These are phyloP conservation scores for Pseudachorutes palmiensis DNA, from an alignment of 1,140 invertebrate species.

Conservation along the genomic window DNA sequence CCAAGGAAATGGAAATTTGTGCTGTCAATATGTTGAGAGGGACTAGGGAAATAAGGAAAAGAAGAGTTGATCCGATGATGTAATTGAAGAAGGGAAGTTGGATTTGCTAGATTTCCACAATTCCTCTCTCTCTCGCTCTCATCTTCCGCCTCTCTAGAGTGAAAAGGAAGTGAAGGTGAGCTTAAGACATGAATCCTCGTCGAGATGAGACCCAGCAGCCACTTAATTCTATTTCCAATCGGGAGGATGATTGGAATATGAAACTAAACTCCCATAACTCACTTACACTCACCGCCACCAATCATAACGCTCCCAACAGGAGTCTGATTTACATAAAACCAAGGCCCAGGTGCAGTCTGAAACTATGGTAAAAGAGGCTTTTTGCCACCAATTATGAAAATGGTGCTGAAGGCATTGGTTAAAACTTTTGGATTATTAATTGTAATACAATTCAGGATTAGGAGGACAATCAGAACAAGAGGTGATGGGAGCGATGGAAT, in stretches of 20 bases:
- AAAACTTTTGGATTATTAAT: no score
- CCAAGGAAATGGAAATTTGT: neutral
- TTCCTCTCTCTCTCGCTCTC: neutral
- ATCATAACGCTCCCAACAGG: no score
- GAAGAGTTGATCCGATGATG: neutral
- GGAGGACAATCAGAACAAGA: no score
- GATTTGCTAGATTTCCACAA: neutral
- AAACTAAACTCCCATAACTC: neutral
- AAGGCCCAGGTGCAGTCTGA: no score
- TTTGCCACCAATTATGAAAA: no score
- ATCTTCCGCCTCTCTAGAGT: neutral
- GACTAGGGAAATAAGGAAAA: neutral
- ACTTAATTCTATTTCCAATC: neutral
- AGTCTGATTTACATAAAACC: no score
- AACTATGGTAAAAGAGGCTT: no score
- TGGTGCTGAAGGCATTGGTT: no score
- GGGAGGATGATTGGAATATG: neutral
- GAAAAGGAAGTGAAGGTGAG: neutral
- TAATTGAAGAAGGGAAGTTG: conserved; percentile 2
- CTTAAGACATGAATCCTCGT: neutral
- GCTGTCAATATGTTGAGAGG: neutral
- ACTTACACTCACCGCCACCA: no score
- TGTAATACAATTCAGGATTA: no score
- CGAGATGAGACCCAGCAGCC: neutral
- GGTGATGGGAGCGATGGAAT: no score